phyloP scores from a whole-genome alignment of 2,113 vertebrate species.

The Bufo bufo region DNA sequence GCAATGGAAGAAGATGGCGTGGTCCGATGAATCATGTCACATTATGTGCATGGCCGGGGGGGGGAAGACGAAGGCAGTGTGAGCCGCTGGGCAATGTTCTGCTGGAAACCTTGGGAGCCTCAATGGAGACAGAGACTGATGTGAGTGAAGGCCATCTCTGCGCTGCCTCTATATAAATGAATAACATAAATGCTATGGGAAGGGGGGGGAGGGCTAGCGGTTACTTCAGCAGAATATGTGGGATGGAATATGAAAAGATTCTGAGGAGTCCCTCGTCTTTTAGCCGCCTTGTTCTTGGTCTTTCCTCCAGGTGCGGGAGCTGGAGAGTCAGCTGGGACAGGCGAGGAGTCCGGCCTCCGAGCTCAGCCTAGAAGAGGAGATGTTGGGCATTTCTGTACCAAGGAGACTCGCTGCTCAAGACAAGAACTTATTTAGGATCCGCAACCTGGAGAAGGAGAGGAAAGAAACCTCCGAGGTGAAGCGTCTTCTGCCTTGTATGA shows the following conservation, averaged over 20 bases:
- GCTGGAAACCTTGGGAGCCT: too few species aligned
- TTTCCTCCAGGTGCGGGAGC: slow-evolving; percentile 81
- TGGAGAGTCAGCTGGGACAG: slow-evolving; percentile 83
- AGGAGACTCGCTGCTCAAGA: slow-evolving; percentile 75
- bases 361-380: slow-evolving; percentile 66
- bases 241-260: not conserved
- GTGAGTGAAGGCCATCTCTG: too few species aligned
- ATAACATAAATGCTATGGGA: too few species aligned
- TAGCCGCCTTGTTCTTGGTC: not conserved
- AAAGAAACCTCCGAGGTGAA: slow-evolving; percentile 83
- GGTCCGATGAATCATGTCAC: too few species aligned
- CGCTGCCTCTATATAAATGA: too few species aligned
- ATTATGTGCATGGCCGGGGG: too few species aligned
- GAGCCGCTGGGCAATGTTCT: too few species aligned
- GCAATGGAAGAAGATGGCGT: too few species aligned
- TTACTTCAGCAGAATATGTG: not conserved
- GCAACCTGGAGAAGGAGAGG: slow-evolving; percentile 82
- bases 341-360: slow-evolving; percentile 65
- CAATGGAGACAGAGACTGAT: too few species aligned
- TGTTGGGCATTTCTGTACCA: slow-evolving; percentile 57
- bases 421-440: slow-evolving; percentile 82
- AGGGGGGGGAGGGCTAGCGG: too few species aligned
- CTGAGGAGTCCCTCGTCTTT: not conserved
- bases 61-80: too few species aligned
- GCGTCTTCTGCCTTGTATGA: not conserved